These are phyloP conservation scores for Mellivora capensis DNA, from an alignment of 2,113 vertebrate genomes.

Conservation along the genomic window DNA sequence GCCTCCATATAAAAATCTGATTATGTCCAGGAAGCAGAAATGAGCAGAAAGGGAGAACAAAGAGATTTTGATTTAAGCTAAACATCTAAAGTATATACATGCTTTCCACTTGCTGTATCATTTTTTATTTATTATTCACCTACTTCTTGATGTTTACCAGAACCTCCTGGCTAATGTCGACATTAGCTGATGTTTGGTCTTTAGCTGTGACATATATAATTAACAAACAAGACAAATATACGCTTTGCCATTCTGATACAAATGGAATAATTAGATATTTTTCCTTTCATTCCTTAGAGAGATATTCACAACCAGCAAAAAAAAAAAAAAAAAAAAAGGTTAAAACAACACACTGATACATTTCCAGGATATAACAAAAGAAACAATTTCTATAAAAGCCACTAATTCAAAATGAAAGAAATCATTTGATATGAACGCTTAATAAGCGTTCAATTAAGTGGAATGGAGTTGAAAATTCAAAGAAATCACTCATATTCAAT, in stretches of 20 bases:
- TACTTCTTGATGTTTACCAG: slow-evolving; percentile 46
- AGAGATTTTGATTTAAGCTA: background rate
- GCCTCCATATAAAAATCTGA: background rate
- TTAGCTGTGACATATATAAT: slow-evolving; percentile 69
- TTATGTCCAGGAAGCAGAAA: background rate
- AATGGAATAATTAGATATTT: slow-evolving; percentile 64
- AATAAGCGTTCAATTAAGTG: slow-evolving; percentile 31
- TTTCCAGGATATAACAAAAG: slow-evolving; percentile 43
- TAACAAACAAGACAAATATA: slow-evolving; percentile 73
- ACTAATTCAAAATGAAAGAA: slow-evolving; percentile 50
- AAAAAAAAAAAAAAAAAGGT: slow-evolving; percentile 38
- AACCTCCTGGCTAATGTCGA: slow-evolving; percentile 57
- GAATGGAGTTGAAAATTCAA: slow-evolving; percentile 59
- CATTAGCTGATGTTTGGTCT: slow-evolving; percentile 52
- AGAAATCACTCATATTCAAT: slow-evolving; percentile 49
- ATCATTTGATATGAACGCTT: slow-evolving; percentile 38
- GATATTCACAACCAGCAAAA: slow-evolving; percentile 54
- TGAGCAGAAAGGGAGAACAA: background rate
- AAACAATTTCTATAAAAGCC: slow-evolving; percentile 42
- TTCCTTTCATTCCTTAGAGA: slow-evolving; percentile 55
- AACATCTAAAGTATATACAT: background rate
- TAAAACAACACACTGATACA: slow-evolving; percentile 43
- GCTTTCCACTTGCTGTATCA: background rate
- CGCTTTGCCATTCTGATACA: slow-evolving; percentile 47
- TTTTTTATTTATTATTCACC: slow-evolving; percentile 45